Conservation (phyloP, 2,113 vertebrate genomes). For the Rhynchopsitta pachyrhyncha region DNA sequence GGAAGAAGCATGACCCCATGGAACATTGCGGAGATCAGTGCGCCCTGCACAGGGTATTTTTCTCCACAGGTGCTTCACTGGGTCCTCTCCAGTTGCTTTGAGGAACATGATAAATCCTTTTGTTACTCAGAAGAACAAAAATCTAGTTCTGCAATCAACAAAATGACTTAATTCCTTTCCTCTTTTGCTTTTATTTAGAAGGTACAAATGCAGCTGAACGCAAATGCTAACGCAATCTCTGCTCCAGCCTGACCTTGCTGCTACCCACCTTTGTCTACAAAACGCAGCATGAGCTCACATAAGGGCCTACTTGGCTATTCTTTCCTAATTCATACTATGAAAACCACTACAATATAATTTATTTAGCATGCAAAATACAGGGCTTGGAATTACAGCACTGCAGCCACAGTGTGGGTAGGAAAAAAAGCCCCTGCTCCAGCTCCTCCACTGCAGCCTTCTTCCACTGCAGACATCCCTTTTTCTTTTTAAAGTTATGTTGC, state of each 20-base stretch:
- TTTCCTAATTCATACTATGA: not conserved
- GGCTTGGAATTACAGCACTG: not conserved
- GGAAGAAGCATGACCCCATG: not conserved
- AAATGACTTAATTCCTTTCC: not conserved
- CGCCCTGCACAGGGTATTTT: not conserved
- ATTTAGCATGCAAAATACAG: not conserved
- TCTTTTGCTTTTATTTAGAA: not conserved
- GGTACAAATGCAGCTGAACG: not conserved
- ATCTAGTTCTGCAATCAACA: not conserved
- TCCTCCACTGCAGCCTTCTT: not conserved
- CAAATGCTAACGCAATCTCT: not conserved
- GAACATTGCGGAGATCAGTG: fast-evolving
- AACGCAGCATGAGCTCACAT: not conserved
- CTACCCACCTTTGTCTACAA: not conserved
- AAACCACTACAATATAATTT: not conserved
- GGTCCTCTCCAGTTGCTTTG: not conserved
- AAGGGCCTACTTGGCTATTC: not conserved
- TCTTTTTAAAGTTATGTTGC: not conserved
- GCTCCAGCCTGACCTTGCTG: not conserved
- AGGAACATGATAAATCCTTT: not conserved
- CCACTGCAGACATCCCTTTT: not conserved
- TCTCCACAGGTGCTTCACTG: not conserved
- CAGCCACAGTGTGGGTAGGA: not conserved
- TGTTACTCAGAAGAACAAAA: not conserved
- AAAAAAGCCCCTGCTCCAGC: not conserved